These are phyloP conservation scores for Thysanoteuthis rhombus DNA, from an alignment of 2,888 invertebrate genomes.

Conservation along the genomic window DNA sequence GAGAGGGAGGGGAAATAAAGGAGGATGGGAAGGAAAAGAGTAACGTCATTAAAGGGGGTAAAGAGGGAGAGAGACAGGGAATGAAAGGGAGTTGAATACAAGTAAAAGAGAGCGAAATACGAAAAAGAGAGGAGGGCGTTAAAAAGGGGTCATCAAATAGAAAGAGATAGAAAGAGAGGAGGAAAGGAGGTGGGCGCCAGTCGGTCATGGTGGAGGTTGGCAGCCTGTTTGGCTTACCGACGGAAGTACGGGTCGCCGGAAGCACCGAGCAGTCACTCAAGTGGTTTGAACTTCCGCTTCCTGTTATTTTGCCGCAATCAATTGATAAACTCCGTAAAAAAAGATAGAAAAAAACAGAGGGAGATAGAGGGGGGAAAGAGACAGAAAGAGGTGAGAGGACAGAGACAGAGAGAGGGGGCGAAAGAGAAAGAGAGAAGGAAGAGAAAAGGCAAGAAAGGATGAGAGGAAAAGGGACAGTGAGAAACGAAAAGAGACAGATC, in stretches of 20 bases:
- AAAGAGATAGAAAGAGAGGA: not conserved
- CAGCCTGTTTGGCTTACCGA: not conserved
- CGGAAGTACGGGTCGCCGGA: not conserved
- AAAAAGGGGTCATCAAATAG: not conserved
- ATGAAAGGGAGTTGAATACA: no score
- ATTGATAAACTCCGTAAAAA: not conserved
- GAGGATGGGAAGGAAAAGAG: no score
- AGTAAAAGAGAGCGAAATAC: no score
- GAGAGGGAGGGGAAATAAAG: no score
- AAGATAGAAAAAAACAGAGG: no score
- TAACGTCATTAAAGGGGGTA: no score
- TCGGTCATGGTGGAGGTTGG: not conserved
- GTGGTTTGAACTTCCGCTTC: constrained; percentile 12
- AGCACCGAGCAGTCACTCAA: not conserved
- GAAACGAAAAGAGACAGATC: no score
- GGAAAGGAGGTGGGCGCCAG: not conserved
- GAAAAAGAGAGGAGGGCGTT: no score
- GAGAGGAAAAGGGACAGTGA: no score
- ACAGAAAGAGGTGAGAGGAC: no score
- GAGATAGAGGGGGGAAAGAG: not conserved
- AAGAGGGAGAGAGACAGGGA: not conserved
- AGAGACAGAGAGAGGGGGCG: not conserved
- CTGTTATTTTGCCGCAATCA: not conserved
- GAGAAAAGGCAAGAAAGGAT: no score
- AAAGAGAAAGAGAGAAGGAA: no score